Conservation (phyloP, 2,113 vertebrate genomes). For the Rafetus swinhoei region DNA sequence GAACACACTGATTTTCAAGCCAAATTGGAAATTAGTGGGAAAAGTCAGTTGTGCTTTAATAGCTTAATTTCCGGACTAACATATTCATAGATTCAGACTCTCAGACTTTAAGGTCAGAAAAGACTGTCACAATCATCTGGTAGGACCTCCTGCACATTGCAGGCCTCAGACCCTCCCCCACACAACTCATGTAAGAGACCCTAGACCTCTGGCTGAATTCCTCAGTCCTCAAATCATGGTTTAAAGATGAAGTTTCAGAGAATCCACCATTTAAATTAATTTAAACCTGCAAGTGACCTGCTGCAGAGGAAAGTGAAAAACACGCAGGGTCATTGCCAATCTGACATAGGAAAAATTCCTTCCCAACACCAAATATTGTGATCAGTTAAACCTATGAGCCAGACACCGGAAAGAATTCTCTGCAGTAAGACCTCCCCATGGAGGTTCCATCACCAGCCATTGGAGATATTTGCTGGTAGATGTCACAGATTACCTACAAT, state of each 20-base stretch:
- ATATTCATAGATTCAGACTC: neutral
- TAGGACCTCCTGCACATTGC: neutral
- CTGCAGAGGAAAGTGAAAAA: neutral
- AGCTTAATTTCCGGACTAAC: neutral
- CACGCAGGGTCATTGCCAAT: neutral
- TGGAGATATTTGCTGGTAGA: neutral
- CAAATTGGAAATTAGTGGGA: neutral
- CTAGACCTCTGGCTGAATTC: neutral
- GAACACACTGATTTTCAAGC: neutral
- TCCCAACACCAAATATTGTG: neutral
- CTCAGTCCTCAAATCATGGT: neutral
- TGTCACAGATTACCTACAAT: neutral
- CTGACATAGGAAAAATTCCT: neutral
- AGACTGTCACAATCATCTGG: neutral
- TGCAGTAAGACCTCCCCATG: neutral
- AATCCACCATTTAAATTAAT: neutral
- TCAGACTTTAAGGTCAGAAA: neutral
- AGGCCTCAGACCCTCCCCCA: neutral
- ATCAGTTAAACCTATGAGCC: neutral
- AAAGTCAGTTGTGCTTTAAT: neutral
- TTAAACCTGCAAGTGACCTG: neutral
- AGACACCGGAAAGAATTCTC: neutral
- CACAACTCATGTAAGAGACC: neutral
- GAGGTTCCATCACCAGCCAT: neutral
- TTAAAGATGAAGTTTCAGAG: neutral